Conservation (phyloP, 2,113 vertebrate species). For the Lampris megalopsis region DNA sequence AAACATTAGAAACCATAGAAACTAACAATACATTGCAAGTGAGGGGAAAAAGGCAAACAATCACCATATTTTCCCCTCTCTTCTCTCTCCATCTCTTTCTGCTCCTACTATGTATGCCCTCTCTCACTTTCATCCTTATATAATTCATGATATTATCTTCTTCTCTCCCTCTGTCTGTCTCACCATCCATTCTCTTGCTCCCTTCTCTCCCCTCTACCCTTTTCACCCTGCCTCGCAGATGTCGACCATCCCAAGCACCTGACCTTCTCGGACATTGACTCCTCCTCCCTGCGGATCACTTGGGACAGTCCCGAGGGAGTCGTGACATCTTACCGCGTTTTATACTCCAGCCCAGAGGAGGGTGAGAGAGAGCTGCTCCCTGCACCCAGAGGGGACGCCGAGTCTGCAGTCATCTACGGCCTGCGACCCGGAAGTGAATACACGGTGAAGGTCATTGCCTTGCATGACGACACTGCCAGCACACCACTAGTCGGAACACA, state of each 20-base stretch:
- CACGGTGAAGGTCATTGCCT: constrained; percentile 95
- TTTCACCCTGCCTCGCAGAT: constrained; percentile 73
- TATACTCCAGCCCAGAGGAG: constrained; percentile 93
- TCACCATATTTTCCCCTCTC: too few species aligned
- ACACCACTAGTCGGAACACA: constrained; percentile 91
- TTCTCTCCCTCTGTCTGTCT: background rate
- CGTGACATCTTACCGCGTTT: constrained; percentile 92
- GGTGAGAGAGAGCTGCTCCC: constrained; percentile 92
- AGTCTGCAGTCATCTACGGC: constrained; percentile 89
- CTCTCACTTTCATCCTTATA: too few species aligned
- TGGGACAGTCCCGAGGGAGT: constrained; percentile 97
- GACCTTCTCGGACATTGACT: constrained; percentile 93
- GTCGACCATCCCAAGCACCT: constrained; percentile 95
- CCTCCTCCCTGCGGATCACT: constrained; percentile 92
- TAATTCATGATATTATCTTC: too few species aligned
- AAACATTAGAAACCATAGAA: too few species aligned
- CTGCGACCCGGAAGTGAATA: constrained; percentile 97
- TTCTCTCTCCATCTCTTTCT: too few species aligned
- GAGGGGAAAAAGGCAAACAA: too few species aligned
- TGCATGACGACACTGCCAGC: constrained; percentile 92
- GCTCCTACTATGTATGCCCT: too few species aligned
- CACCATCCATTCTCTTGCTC: background rate
- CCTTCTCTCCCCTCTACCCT: background rate
- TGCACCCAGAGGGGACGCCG: constrained; percentile 88
- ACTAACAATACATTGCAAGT: too few species aligned